These are phyloP conservation scores for Drosophila seguyi DNA, from an alignment of 1,140 invertebrate genomes.

Conservation along the genomic window DNA sequence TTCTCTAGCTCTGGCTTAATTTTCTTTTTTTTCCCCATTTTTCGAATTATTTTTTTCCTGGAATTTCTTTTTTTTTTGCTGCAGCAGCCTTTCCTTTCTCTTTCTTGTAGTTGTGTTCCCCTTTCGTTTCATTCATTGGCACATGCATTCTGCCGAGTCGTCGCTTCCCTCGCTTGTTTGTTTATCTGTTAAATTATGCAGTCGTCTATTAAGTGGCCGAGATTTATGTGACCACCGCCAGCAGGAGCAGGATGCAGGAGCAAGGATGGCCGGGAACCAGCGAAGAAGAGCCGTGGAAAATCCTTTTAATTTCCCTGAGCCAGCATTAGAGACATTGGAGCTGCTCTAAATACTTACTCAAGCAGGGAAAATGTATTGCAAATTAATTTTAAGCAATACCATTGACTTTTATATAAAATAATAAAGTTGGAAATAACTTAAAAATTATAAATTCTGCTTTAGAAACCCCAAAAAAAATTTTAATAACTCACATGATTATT, in stretches of 20 bases:
- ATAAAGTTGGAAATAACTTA: background rate
- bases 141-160: slow-evolving; percentile 56
- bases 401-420: background rate
- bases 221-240: slow-evolving; percentile 69
- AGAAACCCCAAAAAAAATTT: background rate
- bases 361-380: background rate
- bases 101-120: slow-evolving; percentile 14
- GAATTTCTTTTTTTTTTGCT: background rate
- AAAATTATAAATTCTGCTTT: background rate
- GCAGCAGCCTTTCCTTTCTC: background rate
- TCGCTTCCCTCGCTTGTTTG: slow-evolving; percentile 68
- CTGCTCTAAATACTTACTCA: slow-evolving; percentile 2
- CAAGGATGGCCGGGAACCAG: slow-evolving; percentile 7
- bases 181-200: slow-evolving; percentile 83
- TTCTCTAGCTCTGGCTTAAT: slow-evolving; percentile 9
- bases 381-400: background rate
- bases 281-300: slow-evolving; percentile 12
- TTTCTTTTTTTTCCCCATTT: slow-evolving; percentile 5
- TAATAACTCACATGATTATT: background rate
- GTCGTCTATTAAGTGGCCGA: slow-evolving; percentile 80
- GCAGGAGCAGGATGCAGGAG: slow-evolving; percentile 15
- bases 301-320: slow-evolving; percentile 39
- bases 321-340: background rate
- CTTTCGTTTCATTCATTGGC: slow-evolving; percentile 51
- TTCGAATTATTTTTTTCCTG: background rate